These are phyloP conservation scores for Saguinus imperator DNA, from an alignment of 2,113 vertebrate genomes.

Conservation along the genomic window DNA sequence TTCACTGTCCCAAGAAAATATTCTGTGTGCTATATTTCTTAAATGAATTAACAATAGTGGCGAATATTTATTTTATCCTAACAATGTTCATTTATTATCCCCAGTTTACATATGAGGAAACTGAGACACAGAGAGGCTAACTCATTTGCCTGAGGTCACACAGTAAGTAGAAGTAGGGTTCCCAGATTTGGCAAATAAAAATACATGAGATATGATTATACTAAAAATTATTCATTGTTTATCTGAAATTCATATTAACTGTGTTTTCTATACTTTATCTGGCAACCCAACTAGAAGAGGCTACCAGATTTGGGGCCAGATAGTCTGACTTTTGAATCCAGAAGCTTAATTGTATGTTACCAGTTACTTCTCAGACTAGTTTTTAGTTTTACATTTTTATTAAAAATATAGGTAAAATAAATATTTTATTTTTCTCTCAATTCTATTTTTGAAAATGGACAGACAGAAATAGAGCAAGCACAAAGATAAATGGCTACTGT, in stretches of 20 bases:
- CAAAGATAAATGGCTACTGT: neutral
- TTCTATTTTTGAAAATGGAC: neutral
- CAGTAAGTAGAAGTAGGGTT: neutral
- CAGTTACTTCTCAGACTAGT: neutral
- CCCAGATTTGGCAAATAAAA: neutral
- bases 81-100: neutral
- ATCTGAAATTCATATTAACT: neutral
- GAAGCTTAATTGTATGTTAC: neutral
- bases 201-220: neutral
- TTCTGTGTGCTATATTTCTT: neutral
- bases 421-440: neutral
- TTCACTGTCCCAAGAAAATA: neutral
- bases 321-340: neutral
- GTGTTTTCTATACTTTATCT: neutral
- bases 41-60: neutral
- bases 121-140: neutral
- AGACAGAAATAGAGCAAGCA: neutral
- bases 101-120: neutral
- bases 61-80: neutral
- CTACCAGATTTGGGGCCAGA: neutral
- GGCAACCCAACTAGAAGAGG: neutral
- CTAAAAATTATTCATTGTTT: neutral
- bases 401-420: neutral
- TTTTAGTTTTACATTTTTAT: neutral
- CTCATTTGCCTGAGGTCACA: neutral